Conservation (phyloP, 2,113 vertebrate genomes). For the Sinocyclocheilus anophthalmus region DNA sequence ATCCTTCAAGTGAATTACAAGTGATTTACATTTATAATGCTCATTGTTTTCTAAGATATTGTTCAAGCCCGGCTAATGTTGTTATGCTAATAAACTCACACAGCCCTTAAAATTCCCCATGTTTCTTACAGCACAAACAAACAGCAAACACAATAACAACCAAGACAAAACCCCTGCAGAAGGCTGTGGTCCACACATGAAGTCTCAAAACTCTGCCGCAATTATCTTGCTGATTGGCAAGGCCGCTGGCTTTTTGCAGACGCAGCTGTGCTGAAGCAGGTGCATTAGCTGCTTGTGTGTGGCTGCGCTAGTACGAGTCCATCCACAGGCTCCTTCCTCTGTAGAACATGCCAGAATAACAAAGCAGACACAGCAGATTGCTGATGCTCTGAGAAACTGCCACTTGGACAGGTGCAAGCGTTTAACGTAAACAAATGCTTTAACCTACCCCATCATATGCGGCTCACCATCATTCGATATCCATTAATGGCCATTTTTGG, state of each 20-base stretch:
- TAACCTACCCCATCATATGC: slow-evolving; percentile 50
- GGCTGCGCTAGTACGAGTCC: slow-evolving; percentile 25
- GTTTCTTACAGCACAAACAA: slow-evolving; percentile 22
- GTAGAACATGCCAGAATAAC: slow-evolving; percentile 20
- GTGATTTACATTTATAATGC: too few relatives aligned
- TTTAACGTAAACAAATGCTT: slow-evolving; percentile 64
- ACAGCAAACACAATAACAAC: slow-evolving; percentile 1
- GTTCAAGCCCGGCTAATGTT: not conserved
- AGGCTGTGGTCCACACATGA: slow-evolving; percentile 45
- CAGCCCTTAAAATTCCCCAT: not conserved
- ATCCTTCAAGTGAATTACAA: too few relatives aligned
- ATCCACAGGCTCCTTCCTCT: slow-evolving; percentile 11
- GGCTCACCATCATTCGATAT: slow-evolving; percentile 12
- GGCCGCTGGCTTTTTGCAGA: slow-evolving; percentile 61
- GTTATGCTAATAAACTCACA: not conserved
- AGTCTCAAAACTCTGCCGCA: slow-evolving; percentile 60
- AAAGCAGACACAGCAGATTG: slow-evolving; percentile 21
- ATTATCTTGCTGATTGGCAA: slow-evolving; percentile 67
- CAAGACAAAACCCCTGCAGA: slow-evolving; percentile 24
- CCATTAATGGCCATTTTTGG: slow-evolving; percentile 33
- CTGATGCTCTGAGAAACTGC: slow-evolving; percentile 51
- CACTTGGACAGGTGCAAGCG: slow-evolving; percentile 68
- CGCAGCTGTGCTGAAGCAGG: slow-evolving; percentile 63
- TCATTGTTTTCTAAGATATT: not conserved
- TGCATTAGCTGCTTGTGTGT: slow-evolving; percentile 42